Evolutionary conservation across 2,113 vertebrate species (phyloP).

Genomic region (Ictidomys tridecemlineatus): DNA sequence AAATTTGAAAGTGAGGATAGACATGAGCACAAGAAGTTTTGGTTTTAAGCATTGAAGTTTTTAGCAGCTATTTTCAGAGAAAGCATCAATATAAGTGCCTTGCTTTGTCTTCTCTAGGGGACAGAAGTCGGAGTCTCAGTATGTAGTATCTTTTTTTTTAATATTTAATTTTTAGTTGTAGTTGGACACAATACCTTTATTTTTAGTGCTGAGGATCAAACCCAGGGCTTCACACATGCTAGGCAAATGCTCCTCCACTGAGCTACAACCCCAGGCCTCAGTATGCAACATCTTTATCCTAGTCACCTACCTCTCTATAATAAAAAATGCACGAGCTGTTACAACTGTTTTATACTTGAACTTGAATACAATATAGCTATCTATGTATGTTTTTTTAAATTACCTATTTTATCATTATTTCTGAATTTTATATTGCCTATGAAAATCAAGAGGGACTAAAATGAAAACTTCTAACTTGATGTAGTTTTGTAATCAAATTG

Average conservation of each 20-base stretch:
- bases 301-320: background rate
- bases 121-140: background rate
- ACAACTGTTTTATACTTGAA: background rate
- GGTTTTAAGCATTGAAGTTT: background rate
- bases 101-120: background rate
- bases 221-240: too few species aligned
- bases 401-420: slow-evolving; percentile 42
- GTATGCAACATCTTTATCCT: background rate
- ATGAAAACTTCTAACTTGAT: slow-evolving; percentile 18
- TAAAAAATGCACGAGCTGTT: background rate
- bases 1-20: background rate
- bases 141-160: background rate
- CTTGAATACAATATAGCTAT: background rate
- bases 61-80: background rate
- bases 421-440: slow-evolving; percentile 2
- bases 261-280: too few species aligned
- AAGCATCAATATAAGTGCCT: background rate
- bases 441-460: slow-evolving; percentile 15
- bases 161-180: too few species aligned
- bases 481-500: background rate
- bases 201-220: too few species aligned
- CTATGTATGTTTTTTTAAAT: background rate
- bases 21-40: background rate
- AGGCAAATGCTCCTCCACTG: too few species aligned
- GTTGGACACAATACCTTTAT: too few species aligned